These are phyloP conservation scores for Gandaritis pyraliata DNA, from an alignment of 2,888 invertebrate genomes.

Conservation along the genomic window DNA sequence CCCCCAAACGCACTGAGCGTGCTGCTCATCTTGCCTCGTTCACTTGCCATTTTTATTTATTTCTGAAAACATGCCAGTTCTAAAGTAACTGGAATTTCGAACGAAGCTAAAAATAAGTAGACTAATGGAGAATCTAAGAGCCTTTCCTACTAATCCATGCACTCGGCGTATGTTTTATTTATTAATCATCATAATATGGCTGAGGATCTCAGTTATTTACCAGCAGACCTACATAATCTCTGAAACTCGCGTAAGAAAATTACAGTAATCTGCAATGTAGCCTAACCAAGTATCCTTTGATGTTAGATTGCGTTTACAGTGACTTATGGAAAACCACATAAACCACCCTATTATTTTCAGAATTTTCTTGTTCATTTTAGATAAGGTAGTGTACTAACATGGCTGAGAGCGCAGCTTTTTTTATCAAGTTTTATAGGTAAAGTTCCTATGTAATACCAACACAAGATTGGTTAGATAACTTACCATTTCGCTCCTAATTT, in stretches of 20 bases:
- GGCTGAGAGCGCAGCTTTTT: too few relatives aligned
- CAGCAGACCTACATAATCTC: neutral
- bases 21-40: slow-evolving; percentile 59
- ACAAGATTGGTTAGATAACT: slow-evolving; percentile 38
- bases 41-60: slow-evolving; percentile 52
- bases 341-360: neutral
- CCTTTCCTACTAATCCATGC: slow-evolving; percentile 15
- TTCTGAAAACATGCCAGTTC: slow-evolving; percentile 9
- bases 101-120: slow-evolving; percentile 9
- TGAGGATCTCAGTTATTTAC: slow-evolving; percentile 39
- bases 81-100: too few relatives aligned
- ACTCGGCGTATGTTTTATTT: slow-evolving; percentile 35
- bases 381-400: too few relatives aligned
- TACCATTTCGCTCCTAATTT: slow-evolving; percentile 45
- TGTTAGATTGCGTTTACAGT: slow-evolving; percentile 2
- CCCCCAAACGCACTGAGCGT: slow-evolving; percentile 61
- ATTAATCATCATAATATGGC: slow-evolving; percentile 22
- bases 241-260: slow-evolving; percentile 32
- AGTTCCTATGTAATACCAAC: too few relatives aligned
- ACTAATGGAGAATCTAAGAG: slow-evolving; percentile 7
- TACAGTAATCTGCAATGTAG: slow-evolving; percentile 25
- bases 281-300: slow-evolving; percentile 1
- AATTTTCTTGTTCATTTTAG: neutral
- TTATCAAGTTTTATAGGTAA: too few relatives aligned
- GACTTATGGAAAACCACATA: slow-evolving; percentile 1